These are phyloP conservation scores for Epicauta chinensis DNA, from an alignment of 1,140 invertebrate genomes.

Conservation along the genomic window DNA sequence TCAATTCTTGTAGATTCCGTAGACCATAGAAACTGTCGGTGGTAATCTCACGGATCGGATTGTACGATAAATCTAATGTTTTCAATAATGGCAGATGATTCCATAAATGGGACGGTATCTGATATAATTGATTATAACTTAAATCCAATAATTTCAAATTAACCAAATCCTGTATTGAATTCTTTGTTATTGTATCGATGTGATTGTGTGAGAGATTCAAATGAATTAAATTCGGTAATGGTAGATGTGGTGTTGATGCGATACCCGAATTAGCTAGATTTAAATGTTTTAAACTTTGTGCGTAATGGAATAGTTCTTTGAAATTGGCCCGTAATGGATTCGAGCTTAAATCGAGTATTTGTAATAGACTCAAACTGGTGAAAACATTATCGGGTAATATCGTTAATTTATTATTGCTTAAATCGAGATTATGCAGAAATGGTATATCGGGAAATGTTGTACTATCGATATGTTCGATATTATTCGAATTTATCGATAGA, in stretches of 20 bases:
- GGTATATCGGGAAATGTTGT: slow-evolving; percentile 79
- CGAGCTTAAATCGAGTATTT: slow-evolving; percentile 70
- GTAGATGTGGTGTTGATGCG: slow-evolving; percentile 60
- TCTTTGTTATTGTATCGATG: slow-evolving; percentile 55
- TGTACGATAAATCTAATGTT: slow-evolving; percentile 38
- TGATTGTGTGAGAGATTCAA: slow-evolving; percentile 72
- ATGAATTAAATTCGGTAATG: slow-evolving; percentile 61
- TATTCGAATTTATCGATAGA: slow-evolving; percentile 73
- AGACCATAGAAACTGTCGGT: slow-evolving; percentile 50
- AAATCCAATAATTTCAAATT: slow-evolving; percentile 59
- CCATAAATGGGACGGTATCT: slow-evolving; percentile 57
- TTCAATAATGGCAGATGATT: slow-evolving; percentile 35
- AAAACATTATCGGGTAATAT: slow-evolving; percentile 86
- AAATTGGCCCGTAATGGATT: slow-evolving; percentile 81
- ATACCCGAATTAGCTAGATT: slow-evolving; percentile 69
- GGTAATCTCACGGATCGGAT: slow-evolving; percentile 39
- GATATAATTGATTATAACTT: slow-evolving; percentile 58
- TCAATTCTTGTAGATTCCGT: slow-evolving; percentile 50
- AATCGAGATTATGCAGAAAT: slow-evolving; percentile 68
- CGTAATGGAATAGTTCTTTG: slow-evolving; percentile 83
- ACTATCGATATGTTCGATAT: slow-evolving; percentile 79
- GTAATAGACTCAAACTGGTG: slow-evolving; percentile 68
- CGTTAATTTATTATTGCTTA: slow-evolving; percentile 74
- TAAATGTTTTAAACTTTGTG: slow-evolving; percentile 70
- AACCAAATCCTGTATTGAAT: slow-evolving; percentile 55